A percentile compares a stretch with the other conserved stretches of the same genome.
Conservation (phyloP, 1,140 invertebrate species). For the Homalodisca vitripennis region DNA sequence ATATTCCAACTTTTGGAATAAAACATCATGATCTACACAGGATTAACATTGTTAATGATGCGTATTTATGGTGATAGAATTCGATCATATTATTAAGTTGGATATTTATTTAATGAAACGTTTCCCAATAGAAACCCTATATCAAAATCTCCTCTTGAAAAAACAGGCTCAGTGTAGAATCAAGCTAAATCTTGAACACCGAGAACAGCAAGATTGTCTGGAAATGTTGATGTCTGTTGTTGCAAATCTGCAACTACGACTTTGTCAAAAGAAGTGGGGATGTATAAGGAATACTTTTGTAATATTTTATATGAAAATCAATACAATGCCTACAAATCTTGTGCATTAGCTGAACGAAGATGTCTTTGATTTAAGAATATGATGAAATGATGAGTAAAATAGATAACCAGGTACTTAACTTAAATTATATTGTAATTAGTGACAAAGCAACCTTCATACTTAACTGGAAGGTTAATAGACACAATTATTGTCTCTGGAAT, state of each 20-base stretch:
- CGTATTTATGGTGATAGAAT: background rate
- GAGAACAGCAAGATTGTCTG: background rate
- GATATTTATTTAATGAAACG: background rate
- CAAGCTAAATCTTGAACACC: background rate
- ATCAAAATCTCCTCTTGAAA: background rate
- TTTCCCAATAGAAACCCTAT: too few relatives aligned
- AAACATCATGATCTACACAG: background rate
- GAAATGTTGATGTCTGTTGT: background rate
- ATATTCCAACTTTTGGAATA: background rate
- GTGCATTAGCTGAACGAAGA: background rate
- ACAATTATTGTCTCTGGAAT: background rate
- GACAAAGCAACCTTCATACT: background rate
- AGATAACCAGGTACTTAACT: background rate
- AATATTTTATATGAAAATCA: background rate
- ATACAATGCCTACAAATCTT: background rate
- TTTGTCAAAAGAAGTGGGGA: background rate
- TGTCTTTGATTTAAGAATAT: background rate
- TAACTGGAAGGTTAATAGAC: background rate
- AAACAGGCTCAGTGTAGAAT: background rate
- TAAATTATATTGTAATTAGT: background rate
- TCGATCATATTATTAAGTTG: background rate
- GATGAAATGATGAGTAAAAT: too few relatives aligned
- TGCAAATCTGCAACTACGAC: background rate
- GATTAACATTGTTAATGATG: background rate
- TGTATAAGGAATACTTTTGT: background rate